phyloP scores from a whole-genome alignment of 2,797 vertebrate genomes.

The Tiaroga cobitis region DNA sequence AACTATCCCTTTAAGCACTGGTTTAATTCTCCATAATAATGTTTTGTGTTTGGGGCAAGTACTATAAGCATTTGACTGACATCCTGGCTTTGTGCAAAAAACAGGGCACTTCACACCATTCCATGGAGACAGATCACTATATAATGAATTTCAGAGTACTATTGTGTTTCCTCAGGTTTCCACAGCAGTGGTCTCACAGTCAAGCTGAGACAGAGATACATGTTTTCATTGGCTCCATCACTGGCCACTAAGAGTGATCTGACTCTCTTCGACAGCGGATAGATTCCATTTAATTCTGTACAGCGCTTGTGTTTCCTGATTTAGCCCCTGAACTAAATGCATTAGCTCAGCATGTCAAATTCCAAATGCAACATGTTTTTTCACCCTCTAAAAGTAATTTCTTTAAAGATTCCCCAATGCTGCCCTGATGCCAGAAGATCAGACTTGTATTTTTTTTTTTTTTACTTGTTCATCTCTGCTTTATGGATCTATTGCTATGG shows the following conservation, averaged over 20 bases:
- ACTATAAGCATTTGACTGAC: constrained; percentile 12
- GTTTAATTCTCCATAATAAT: constrained; percentile 3
- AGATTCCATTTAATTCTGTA: constrained; percentile 57
- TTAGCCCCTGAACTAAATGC: constrained; percentile 45
- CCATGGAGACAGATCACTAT: constrained; percentile 59
- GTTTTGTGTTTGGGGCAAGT: not conserved
- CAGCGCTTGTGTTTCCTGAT: constrained; percentile 42
- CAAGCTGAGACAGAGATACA: constrained; percentile 57
- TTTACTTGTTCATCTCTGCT: constrained; percentile 20
- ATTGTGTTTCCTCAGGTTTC: constrained; percentile 58
- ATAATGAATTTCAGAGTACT: constrained; percentile 59
- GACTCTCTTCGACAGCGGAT: constrained; percentile 48
- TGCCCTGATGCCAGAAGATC: constrained; percentile 13
- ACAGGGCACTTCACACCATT: constrained; percentile 40
- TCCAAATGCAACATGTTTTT: constrained; percentile 57
- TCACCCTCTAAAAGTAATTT: constrained; percentile 28
- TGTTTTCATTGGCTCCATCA: constrained; percentile 65
- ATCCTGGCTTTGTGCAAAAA: constrained; percentile 25
- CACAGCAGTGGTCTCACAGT: constrained; percentile 61
- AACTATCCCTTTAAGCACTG: not conserved
- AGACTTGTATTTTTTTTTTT: constrained; percentile 35
- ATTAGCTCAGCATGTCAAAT: constrained; percentile 61
- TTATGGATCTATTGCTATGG: constrained; percentile 43
- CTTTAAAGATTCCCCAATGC: constrained; percentile 35
- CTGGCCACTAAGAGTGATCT: constrained; percentile 55